Percentiles rank a stretch among this genome's conserved stretches.
These are phyloP conservation scores for Pipistrellus pygmaeus DNA, from an alignment of 2,797 vertebrate species.

Conservation along the genomic window DNA sequence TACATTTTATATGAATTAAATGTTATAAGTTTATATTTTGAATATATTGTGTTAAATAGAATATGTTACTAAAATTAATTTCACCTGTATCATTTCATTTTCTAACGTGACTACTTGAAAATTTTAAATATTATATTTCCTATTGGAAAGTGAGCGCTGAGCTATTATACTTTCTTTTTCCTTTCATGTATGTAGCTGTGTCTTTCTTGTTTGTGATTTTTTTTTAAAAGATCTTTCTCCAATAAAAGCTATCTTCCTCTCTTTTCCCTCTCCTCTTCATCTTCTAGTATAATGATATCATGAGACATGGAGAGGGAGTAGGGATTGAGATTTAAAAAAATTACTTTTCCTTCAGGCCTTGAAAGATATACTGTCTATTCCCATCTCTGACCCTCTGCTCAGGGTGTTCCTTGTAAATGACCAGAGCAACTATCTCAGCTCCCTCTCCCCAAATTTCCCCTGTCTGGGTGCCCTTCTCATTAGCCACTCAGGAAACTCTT, in stretches of 20 bases:
- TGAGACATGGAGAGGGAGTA: neutral
- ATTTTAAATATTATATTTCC: neutral
- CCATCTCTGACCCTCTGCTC: neutral
- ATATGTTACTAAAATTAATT: slow-evolving; percentile 15
- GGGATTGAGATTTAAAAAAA: neutral
- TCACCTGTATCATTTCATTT: neutral
- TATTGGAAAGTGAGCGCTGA: neutral
- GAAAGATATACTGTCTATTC: neutral
- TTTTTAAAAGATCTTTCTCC: neutral
- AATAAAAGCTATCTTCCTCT: neutral
- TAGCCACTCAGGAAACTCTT: neutral
- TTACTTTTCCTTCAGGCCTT: neutral
- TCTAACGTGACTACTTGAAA: neutral
- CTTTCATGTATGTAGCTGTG: neutral
- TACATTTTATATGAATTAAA: neutral
- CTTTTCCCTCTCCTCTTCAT: neutral
- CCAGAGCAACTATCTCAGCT: neutral
- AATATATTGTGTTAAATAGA: neutral
- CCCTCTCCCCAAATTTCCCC: neutral
- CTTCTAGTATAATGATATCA: neutral
- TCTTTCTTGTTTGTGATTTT: neutral
- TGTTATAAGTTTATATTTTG: neutral
- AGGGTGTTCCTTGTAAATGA: neutral
- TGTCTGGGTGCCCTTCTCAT: neutral
- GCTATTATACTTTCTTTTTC: neutral